A percentile compares a stretch with the other conserved stretches of the same genome.
Evolutionary conservation across 2,888 invertebrate genomes (phyloP).

Genomic region (Linyphia triangularis): DNA sequence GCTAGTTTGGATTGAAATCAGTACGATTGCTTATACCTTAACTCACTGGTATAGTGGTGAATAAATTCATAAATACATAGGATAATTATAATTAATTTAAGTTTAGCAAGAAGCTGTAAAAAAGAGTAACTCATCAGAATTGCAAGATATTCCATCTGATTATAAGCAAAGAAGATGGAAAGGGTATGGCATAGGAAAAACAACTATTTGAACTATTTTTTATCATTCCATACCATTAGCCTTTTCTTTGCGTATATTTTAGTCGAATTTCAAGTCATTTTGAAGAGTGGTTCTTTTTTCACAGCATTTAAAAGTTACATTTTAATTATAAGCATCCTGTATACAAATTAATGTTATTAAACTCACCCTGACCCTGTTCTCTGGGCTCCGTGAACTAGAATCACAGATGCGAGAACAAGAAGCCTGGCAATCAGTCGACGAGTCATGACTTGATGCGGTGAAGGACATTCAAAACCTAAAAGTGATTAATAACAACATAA

Average conservation of each 20-base stretch:
- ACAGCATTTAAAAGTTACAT: neutral
- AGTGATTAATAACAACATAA: neutral
- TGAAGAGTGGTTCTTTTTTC: neutral
- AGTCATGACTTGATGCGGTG: constrained; percentile 12
- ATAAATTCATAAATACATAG: too few relatives aligned
- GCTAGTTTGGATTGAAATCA: too few relatives aligned
- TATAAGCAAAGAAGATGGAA: too few relatives aligned
- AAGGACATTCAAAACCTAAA: constrained; percentile 56
- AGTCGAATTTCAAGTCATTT: neutral
- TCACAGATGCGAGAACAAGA: constrained; percentile 44
- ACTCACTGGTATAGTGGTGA: too few relatives aligned
- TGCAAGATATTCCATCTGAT: too few relatives aligned
- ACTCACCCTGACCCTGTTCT: constrained; percentile 19
- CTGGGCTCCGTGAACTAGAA: constrained; percentile 43
- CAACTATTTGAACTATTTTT: too few relatives aligned
- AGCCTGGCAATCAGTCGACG: constrained; percentile 49
- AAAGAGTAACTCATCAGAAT: too few relatives aligned
- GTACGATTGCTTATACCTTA: too few relatives aligned
- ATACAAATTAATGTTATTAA: neutral
- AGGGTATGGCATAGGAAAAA: too few relatives aligned
- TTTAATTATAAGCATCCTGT: neutral
- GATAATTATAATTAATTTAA: too few relatives aligned
- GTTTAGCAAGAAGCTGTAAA: too few relatives aligned
- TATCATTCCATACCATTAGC: neutral
- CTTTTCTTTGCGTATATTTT: neutral